Base-by-base conservation (phyloP, 2,113 vertebrate genomes). In the Apodemus speciosus region DNA sequence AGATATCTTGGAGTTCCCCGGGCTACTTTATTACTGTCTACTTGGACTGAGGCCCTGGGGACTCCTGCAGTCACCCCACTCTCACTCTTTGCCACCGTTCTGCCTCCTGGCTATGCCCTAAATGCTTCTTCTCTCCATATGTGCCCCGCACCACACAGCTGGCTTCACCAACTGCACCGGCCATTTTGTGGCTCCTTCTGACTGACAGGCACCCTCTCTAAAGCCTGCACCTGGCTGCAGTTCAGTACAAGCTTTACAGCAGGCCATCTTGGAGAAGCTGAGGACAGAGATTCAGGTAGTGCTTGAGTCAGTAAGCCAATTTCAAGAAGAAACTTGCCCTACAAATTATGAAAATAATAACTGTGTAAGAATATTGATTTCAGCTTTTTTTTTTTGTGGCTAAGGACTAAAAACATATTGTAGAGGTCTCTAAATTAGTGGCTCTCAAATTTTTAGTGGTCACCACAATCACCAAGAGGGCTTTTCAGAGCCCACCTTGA, bases 321-420 rank as follows among this genome's bases (percentile, higher is more conserved):
- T 90, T 86, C 8, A 40, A 87, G 66, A 40, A 87, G 66, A 81
- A 87, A 91, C 68, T 40, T 72, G 51, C 16, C 38, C 46, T 79
- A 92, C 14, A 81, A 72, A 64, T 11, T 3, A 16, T 85, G 49
- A 84, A 93, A 93, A 53, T 62, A 88, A 72, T 56, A 81, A 85
- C 69, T 16, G 9, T 25, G 6, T 35, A 90, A 66, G 20, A 43
- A 71, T 71, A 68, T 21, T 46, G 60, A 92, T 38, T 85, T 88
- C 66, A 88, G 68, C 76, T 64, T 43, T 32, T 64, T 38, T 40
- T n/a, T 88, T 3, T 35, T 51, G 83, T 0, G 64, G 85, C 30
- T 43, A 71, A 80, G 71, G 53, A 32, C 4, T 27, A 43, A 68
- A 25, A 25, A 38, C n/a, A 1, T 72, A 53, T n/a, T 32, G n/a